phyloP scores from a whole-genome alignment of 1,140 invertebrate genomes.

The Nephotettix cincticeps region DNA sequence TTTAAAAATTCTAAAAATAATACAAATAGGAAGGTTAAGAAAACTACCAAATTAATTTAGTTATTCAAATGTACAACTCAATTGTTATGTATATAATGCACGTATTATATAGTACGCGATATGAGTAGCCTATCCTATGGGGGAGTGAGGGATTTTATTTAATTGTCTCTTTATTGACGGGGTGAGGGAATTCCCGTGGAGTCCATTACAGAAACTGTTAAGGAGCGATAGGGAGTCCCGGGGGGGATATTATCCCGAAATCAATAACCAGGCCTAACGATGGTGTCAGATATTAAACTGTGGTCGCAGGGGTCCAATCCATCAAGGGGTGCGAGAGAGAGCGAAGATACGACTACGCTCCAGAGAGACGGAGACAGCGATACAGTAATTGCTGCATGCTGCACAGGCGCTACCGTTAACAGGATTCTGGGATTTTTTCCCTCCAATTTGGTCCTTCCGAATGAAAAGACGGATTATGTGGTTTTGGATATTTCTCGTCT shows the following conservation, averaged over 20 bases:
- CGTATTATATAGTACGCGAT: no score
- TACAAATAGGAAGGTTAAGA: no score
- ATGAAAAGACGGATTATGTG: not conserved
- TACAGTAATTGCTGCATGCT: not conserved
- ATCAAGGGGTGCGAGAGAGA: constrained; percentile 9
- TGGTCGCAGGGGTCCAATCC: constrained; percentile 19
- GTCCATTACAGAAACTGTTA: constrained; percentile 22
- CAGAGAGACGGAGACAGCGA: not conserved
- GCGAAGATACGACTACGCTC: not conserved
- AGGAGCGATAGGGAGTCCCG: constrained; percentile 10
- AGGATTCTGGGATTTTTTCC: not conserved
- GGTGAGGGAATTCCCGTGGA: not conserved
- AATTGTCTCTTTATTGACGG: constrained; percentile 8
- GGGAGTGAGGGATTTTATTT: not conserved
- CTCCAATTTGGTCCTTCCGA: constrained; percentile 11
- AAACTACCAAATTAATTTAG: no score
- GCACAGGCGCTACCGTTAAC: not conserved
- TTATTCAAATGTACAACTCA: no score
- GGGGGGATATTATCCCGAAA: constrained; percentile 17
- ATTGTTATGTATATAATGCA: no score
- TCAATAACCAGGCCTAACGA: constrained; percentile 18
- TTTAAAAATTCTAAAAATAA: no score
- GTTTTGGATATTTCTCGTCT: not conserved
- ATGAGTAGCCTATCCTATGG: no score
- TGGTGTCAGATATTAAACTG: constrained; percentile 22